Evolutionary conservation across 2,113 vertebrate species (phyloP).

Genomic region (Lanius collurio): DNA sequence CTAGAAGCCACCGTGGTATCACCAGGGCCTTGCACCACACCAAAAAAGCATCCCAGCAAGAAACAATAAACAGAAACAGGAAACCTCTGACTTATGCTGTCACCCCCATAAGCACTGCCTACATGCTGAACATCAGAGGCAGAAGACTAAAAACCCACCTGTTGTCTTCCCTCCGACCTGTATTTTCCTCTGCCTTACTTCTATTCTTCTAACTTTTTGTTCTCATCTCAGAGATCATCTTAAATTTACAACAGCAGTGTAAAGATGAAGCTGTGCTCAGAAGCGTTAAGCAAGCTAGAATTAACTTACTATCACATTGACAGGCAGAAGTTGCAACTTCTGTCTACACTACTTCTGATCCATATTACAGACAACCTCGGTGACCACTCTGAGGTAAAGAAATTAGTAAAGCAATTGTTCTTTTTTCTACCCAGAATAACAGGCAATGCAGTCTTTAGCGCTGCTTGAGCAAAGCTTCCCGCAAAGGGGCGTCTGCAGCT

Average conservation of each 20-base stretch:
- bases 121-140: background rate
- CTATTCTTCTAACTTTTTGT: background rate
- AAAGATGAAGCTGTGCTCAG: background rate
- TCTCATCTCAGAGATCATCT: background rate
- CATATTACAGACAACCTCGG: fast-evolving
- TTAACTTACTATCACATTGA: fast-evolving
- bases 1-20: background rate
- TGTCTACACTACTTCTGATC: fast-evolving
- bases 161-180: background rate
- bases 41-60: background rate
- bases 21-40: background rate
- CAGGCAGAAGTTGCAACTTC: background rate
- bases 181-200: background rate
- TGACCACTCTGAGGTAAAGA: fast-evolving
- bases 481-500: background rate
- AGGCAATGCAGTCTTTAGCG: fast-evolving
- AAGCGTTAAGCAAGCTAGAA: background rate
- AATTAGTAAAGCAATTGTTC: background rate
- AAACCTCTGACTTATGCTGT: background rate
- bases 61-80: background rate
- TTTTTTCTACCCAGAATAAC: background rate
- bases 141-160: background rate
- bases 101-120: background rate
- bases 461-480: background rate
- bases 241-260: background rate